Percentiles rank a stretch among this genome's conserved stretches.
Conservation (phyloP, 2,113 vertebrate species). For the Gavialis gangeticus region DNA sequence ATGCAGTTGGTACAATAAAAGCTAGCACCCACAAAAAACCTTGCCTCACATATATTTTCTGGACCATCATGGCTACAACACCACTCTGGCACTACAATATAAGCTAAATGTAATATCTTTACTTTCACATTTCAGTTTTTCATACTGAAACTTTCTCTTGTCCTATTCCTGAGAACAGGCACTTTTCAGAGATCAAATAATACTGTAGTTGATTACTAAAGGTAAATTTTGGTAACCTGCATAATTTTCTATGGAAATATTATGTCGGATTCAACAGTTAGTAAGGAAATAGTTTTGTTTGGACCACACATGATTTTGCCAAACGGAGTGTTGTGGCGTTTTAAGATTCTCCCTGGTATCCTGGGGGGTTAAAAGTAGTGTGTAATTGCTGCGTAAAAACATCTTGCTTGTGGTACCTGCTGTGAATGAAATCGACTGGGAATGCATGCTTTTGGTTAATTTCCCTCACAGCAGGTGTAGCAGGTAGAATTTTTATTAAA, state of each 20-base stretch:
- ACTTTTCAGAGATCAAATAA: rapidly evolving
- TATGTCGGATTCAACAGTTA: background rate
- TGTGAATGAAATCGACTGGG: slow-evolving; percentile 69
- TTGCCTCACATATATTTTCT: no score
- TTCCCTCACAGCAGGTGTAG: slow-evolving; percentile 75
- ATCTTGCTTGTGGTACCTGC: slow-evolving; percentile 52
- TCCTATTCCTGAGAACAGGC: background rate
- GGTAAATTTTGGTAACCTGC: background rate
- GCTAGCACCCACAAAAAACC: no score
- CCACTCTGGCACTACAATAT: background rate
- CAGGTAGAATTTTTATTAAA: slow-evolving; percentile 37
- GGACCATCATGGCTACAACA: no score
- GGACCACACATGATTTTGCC: background rate
- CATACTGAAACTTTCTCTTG: rapidly evolving
- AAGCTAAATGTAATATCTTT: background rate
- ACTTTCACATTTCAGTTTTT: background rate
- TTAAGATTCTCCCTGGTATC: slow-evolving; percentile 21
- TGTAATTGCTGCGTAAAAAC: slow-evolving; percentile 68
- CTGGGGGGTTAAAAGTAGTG: slow-evolving; percentile 59
- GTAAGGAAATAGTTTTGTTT: background rate
- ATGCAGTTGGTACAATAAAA: no score
- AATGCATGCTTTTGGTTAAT: slow-evolving; percentile 75
- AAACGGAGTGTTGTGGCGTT: background rate
- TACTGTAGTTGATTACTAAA: rapidly evolving
- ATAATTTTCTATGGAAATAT: background rate